Conservation (phyloP, 2,888 invertebrate genomes). For the Coelinius sp. region DNA sequence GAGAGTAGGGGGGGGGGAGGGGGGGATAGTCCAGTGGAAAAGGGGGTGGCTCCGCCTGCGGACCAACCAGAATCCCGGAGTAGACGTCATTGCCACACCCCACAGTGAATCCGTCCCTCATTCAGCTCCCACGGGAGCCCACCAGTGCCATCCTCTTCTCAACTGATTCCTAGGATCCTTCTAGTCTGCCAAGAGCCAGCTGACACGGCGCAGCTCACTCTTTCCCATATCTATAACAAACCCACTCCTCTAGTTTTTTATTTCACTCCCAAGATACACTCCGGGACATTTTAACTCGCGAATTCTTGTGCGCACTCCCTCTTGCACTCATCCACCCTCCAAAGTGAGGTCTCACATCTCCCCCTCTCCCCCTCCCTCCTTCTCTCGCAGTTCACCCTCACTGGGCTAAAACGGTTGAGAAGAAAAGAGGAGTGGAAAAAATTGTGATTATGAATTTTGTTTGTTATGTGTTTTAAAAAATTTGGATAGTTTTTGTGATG, state of each 20-base stretch:
- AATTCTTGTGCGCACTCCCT: conserved; percentile 3
- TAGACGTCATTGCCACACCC: conserved; percentile 68
- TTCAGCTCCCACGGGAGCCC: conserved; percentile 49
- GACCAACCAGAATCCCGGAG: conserved; percentile 68
- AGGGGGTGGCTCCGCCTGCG: conserved; percentile 71
- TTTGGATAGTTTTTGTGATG: neutral
- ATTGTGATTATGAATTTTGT: conserved; percentile 13
- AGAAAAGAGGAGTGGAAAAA: neutral
- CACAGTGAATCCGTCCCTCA: conserved; percentile 59
- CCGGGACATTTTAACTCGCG: neutral
- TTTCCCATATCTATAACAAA: conserved; percentile 31
- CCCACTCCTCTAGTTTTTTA: neutral
- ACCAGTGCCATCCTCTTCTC: conserved; percentile 68
- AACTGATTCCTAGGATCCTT: conserved; percentile 64
- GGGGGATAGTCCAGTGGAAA: conserved; percentile 45
- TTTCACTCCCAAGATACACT: neutral
- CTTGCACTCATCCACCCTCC: too few relatives aligned
- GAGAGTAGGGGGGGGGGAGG: conserved; percentile 51
- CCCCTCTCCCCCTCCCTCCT: neutral
- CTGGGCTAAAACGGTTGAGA: neutral
- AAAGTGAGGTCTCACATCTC: neutral
- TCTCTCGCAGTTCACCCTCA: conserved; percentile 11
- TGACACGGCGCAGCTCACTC: conserved; percentile 64
- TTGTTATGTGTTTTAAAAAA: neutral
- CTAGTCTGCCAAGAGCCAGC: conserved; percentile 69